Base-by-base conservation (phyloP, 2,113 vertebrate genomes). In the Alethe castanea region DNA sequence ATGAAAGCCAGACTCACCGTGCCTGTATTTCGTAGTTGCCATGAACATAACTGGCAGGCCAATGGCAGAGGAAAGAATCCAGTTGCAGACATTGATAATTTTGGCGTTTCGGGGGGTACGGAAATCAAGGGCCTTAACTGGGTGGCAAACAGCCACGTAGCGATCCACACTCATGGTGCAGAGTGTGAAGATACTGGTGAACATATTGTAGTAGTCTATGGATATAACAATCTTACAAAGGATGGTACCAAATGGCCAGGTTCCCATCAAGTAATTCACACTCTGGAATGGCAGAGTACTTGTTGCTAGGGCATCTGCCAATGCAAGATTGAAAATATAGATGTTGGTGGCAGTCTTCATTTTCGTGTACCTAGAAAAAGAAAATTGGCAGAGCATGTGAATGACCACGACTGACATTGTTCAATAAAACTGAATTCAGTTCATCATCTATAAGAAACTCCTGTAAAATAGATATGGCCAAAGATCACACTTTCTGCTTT, bases 261-360 rank as follows among this genome's bases (percentile, higher is more conserved):
- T 99, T 45, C 99, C 99, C 99, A 99, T 99, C 96, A 99, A 97
- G 96, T 99, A 99, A 97, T 99, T 99, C 76, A 99, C 99, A 38
- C 99, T 99, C 97, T 99, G 99, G 97, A 99, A 99, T 1, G 99
- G 99, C 48, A 99, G 98, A 9, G 99, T 99, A 79, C 99, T 99
- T 86, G 99, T 99, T 33, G 99, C 99, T 95, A 99, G 94, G 62
- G 99, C 98, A 90, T 99, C 99, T 24, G 99, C 99, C 95, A 99
- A 85, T 28, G 99, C 99, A 57, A 99, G 98, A 97, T 99, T 99
- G 96, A 99, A 99, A 97, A 99, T 99, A 92, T 99, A 99, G 98
- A 99, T 99, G 96, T 99, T 99, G 97, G 99, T 99, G 78, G 99
- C 99, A 3, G 99, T 99, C 98, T 99, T 99, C 99, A 99, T 99